Base-by-base conservation (phyloP, 2,113 vertebrate species). In the Hipposideros armiger region DNA sequence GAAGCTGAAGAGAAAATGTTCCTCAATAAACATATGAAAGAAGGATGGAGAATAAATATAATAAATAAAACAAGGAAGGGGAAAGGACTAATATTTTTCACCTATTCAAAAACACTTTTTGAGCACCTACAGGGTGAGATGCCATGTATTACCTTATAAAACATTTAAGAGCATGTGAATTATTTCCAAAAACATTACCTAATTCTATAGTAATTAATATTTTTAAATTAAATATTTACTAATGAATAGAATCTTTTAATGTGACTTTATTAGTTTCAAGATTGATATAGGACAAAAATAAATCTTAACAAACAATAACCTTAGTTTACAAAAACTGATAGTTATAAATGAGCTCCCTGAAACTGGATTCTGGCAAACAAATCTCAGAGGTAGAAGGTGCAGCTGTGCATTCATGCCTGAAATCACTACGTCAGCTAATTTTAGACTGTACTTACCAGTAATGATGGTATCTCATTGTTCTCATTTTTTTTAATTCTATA, bases 381-480 rank as follows among this genome's bases (percentile, higher is more conserved):
- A 90, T 3, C n/a, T 88, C 81, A 90, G 56, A 93, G 45, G 56
- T 54, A 45, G n/a, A 90, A 95, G 26, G 5, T 24, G 1, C 91
- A 70, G 60, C 60, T 96, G 58, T 84, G 82, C 54, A 96, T 30
- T 86, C 66, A 77, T 78, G 67, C 64, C 54, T 92, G 72, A 95
- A 98, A 96, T 97, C 40, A 70, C 80, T 3, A 22, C 73, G 96
- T 97, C 81, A 66, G 90, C 56, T 86, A 96, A 90, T 40, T 97
- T 97, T 91, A 96, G 87, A 64, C 62, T 97, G 45, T 58, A 86
- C 9, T 87, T 76, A 91, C 93, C 69, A 96, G 52, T 76, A 95
- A 50, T 96, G 20, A 97, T 58, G 36, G 60, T 93, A 92, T 56
- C 82, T 95, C 60, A 93, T 40, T 96, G 24, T 84, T 97, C 74